Conservation (phyloP, 2,113 vertebrate species). For the Saccopteryx bilineata region DNA sequence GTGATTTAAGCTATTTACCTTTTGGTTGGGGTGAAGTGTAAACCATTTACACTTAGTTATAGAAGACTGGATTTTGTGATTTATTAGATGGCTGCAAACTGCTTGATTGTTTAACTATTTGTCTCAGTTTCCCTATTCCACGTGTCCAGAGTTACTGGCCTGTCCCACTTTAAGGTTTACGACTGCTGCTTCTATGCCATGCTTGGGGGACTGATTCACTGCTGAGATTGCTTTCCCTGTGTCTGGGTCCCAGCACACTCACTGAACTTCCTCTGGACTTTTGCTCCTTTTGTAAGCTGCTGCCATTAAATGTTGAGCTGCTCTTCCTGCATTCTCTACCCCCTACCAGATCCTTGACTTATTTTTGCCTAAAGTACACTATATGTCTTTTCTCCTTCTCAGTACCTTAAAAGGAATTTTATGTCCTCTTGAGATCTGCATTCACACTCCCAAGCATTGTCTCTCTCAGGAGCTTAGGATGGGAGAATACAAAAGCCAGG, state of each 20-base stretch:
- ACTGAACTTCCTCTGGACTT: not conserved
- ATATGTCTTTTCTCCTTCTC: not conserved
- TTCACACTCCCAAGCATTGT: not conserved
- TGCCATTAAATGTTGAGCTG: not conserved
- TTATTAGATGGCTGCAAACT: no score
- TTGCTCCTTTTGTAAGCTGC: not conserved
- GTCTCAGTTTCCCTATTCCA: no score
- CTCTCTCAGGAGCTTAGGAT: not conserved
- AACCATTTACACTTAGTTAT: no score
- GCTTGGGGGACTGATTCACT: not conserved
- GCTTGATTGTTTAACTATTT: no score
- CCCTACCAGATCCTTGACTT: not conserved
- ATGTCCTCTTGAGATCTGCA: not conserved
- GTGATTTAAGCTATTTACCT: no score
- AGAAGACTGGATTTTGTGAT: no score
- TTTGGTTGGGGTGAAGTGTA: no score
- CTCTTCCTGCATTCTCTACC: not conserved
- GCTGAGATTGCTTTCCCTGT: not conserved
- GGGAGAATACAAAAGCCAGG: not conserved
- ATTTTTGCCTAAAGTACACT: not conserved
- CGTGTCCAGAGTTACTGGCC: no score
- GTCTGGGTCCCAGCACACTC: not conserved
- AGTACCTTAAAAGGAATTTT: constrained; percentile 9
- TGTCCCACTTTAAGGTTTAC: not conserved
- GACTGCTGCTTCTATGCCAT: not conserved